Conservation (phyloP, 2,888 invertebrate genomes). For the Apomyelois bistriatella region DNA sequence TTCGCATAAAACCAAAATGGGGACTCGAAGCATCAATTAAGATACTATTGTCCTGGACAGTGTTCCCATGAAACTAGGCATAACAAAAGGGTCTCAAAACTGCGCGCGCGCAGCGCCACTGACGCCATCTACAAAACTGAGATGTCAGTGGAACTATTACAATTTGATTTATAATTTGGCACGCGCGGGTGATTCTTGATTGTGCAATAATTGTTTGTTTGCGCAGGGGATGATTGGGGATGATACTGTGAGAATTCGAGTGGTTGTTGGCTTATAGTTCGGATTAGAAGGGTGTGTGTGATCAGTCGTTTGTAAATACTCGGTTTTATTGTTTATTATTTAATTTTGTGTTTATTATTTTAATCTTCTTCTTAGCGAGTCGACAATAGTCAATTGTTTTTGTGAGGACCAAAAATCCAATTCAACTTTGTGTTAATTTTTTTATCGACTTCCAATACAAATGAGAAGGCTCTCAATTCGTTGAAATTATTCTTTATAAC, state of each 20-base stretch:
- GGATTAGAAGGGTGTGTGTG: slow-evolving; percentile 15
- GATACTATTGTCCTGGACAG: slow-evolving; percentile 60
- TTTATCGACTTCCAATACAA: too few relatives aligned
- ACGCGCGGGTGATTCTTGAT: slow-evolving; percentile 64
- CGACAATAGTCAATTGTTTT: too few relatives aligned
- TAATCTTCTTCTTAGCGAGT: too few relatives aligned
- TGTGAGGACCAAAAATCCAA: too few relatives aligned
- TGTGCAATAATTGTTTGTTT: slow-evolving; percentile 76
- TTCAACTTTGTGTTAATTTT: too few relatives aligned
- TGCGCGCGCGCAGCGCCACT: slow-evolving; percentile 23
- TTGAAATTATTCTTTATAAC: too few relatives aligned
- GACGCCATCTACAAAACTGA: slow-evolving; percentile 52
- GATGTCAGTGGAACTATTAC: slow-evolving; percentile 59
- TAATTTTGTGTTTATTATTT: not conserved
- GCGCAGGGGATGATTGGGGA: slow-evolving; percentile 41
- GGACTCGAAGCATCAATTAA: slow-evolving; percentile 72
- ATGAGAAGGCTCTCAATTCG: too few relatives aligned
- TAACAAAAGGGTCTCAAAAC: slow-evolving; percentile 38
- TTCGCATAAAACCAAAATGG: slow-evolving; percentile 58
- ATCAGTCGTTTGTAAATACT: slow-evolving; percentile 9
- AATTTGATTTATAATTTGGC: slow-evolving; percentile 60
- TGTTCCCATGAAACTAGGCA: slow-evolving; percentile 72
- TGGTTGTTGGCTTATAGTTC: slow-evolving; percentile 42
- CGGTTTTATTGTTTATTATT: not conserved
- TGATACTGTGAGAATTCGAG: slow-evolving; percentile 56